A percentile compares a stretch with the other conserved stretches of the same genome.
phyloP scores from a whole-genome alignment of 53 echinoderm and acorn worm genomes.

The Hippasteria phrygiana region DNA sequence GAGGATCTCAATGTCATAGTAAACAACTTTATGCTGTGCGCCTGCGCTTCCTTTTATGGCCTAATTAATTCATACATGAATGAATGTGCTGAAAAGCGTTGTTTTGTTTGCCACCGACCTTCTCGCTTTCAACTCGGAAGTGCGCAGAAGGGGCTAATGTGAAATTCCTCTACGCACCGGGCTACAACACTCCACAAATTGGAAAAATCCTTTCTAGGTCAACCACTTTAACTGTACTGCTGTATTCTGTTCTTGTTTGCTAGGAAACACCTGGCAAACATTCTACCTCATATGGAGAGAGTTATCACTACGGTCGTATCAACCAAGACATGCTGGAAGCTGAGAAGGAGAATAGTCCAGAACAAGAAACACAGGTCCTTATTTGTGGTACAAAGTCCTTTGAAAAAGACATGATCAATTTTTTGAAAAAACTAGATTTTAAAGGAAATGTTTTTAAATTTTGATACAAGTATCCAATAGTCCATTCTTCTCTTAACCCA shows the following conservation, averaged over 20 bases:
- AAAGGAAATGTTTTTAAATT: constrained; percentile 72
- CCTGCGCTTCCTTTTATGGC: too few species aligned
- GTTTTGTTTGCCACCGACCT: too few species aligned
- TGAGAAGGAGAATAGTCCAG: constrained; percentile 44
- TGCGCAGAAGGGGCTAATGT: too few species aligned
- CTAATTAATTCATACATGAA: too few species aligned
- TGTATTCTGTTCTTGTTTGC: background rate
- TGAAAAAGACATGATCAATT: constrained; percentile 91
- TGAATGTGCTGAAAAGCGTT: too few species aligned
- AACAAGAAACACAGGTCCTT: constrained; percentile 46
- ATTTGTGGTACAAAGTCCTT: constrained; percentile 92
- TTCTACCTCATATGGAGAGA: constrained; percentile 66
- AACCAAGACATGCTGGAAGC: constrained; percentile 50
- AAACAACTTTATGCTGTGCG: too few species aligned
- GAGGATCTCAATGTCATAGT: too few species aligned
- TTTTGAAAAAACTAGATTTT: constrained; percentile 75
- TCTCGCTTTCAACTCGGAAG: too few species aligned
- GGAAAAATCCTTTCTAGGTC: too few species aligned
- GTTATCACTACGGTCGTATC: constrained; percentile 69
- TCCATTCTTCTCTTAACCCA: background rate
- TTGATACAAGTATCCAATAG: constrained; percentile 24
- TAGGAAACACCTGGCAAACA: constrained; percentile 62
- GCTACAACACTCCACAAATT: too few species aligned
- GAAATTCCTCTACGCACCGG: too few species aligned
- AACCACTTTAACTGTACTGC: too few species aligned